phyloP scores from a whole-genome alignment of 2,113 vertebrate genomes.

The Crypturellus undulatus region DNA sequence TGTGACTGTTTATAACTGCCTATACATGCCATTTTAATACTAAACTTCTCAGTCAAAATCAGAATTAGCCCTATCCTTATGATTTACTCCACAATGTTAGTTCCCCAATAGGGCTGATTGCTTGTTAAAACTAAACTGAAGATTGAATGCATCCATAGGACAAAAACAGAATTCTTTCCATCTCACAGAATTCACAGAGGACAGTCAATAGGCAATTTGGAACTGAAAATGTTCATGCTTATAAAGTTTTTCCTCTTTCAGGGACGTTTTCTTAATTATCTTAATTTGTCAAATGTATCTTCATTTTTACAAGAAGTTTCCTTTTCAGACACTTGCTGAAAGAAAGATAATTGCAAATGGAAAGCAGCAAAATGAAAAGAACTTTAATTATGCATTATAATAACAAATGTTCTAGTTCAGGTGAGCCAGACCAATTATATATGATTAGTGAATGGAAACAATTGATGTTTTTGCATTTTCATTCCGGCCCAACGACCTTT shows the following conservation, averaged over 20 bases:
- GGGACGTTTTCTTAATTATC: slow-evolving; percentile 49
- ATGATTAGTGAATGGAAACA: slow-evolving; percentile 68
- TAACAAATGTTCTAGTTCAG: slow-evolving; percentile 65
- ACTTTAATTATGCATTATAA: slow-evolving; percentile 62
- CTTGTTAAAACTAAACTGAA: slow-evolving; percentile 28
- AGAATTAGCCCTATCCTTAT: background rate
- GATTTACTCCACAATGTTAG: background rate
- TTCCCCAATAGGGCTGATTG: background rate
- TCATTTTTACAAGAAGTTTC: slow-evolving; percentile 44
- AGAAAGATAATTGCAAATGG: slow-evolving; percentile 58
- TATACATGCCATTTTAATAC: background rate
- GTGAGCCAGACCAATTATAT: slow-evolving; percentile 64
- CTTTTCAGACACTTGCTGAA: slow-evolving; percentile 45
- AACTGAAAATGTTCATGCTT: background rate
- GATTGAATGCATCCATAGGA: background rate
- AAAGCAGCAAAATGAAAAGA: slow-evolving; percentile 65
- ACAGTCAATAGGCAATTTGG: background rate
- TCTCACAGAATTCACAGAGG: background rate
- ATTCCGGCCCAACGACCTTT: slow-evolving; percentile 45
- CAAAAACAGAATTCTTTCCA: background rate
- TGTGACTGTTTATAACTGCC: background rate
- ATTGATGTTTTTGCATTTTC: slow-evolving; percentile 54
- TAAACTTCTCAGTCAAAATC: background rate
- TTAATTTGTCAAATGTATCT: slow-evolving; percentile 58
- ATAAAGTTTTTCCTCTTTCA: background rate